phyloP scores from a whole-genome alignment of 92 coral and sea anemone species.

The Palythoa heliodiscus region DNA sequence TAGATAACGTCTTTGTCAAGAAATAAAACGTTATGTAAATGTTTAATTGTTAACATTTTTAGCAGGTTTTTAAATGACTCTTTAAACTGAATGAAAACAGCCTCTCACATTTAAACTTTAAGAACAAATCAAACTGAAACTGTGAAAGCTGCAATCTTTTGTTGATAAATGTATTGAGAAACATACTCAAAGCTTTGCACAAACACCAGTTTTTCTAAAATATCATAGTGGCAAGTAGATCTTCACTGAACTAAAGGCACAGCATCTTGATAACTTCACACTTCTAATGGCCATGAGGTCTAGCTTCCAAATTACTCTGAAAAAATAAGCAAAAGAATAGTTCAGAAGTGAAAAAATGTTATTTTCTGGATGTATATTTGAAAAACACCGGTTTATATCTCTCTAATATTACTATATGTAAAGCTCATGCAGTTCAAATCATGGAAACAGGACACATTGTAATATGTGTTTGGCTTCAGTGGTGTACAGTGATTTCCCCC shows the following conservation, averaged over 20 bases:
- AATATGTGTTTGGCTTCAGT: background rate
- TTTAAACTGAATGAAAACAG: too few species aligned
- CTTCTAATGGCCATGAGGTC: constrained; percentile 10
- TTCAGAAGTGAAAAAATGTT: background rate
- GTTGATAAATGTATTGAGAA: background rate
- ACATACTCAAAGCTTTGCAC: background rate
- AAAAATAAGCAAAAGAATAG: background rate
- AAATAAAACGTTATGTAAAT: too few species aligned
- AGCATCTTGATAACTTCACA: background rate
- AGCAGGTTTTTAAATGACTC: too few species aligned
- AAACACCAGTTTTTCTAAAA: background rate
- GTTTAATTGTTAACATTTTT: too few species aligned
- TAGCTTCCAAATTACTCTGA: constrained; percentile 21
- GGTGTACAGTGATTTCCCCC: background rate
- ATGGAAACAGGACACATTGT: too few species aligned
- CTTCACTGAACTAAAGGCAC: background rate
- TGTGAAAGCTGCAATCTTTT: too few species aligned
- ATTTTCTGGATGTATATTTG: background rate
- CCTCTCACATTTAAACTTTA: too few species aligned
- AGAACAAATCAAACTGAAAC: too few species aligned
- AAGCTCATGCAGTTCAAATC: too few species aligned
- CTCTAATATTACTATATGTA: too few species aligned
- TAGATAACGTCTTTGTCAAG: too few species aligned
- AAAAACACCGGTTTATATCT: background rate
- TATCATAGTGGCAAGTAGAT: background rate